Conservation (phyloP, 2,888 invertebrate species). For the Dermolepida albohirtum region DNA sequence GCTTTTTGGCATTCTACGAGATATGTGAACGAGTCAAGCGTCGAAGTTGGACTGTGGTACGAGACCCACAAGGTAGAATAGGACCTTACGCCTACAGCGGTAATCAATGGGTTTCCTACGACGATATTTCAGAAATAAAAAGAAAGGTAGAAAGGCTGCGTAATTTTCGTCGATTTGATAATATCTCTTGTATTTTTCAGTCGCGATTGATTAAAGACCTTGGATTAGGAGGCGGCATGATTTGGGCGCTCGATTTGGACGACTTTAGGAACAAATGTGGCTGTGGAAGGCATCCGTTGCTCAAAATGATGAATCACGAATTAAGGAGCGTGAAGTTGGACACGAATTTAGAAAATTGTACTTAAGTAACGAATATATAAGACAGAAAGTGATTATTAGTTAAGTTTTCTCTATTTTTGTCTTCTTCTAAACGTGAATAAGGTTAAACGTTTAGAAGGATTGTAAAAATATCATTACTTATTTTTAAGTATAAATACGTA, state of each 20-base stretch:
- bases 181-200: slow-evolving; percentile 56
- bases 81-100: slow-evolving; percentile 80
- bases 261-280: slow-evolving; percentile 78
- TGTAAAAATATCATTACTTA: slow-evolving; percentile 40
- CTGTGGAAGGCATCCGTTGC: slow-evolving; percentile 76
- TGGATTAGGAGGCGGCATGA: slow-evolving; percentile 78
- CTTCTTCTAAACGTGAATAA: slow-evolving; percentile 35
- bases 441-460: slow-evolving; percentile 38
- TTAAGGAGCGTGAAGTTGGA: slow-evolving; percentile 63
- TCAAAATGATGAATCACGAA: slow-evolving; percentile 73
- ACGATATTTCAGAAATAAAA: slow-evolving; percentile 75
- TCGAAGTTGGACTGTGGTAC: slow-evolving; percentile 72
- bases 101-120: slow-evolving; percentile 84
- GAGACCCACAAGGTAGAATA: slow-evolving; percentile 72
- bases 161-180: background rate
- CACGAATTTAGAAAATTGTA: slow-evolving; percentile 54
- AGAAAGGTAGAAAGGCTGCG: slow-evolving; percentile 64
- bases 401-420: slow-evolving; percentile 29
- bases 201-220: slow-evolving; percentile 70
- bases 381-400: slow-evolving; percentile 7
- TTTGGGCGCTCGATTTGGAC: slow-evolving; percentile 84
- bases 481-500: slow-evolving; percentile 12
- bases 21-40: slow-evolving; percentile 73
- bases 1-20: slow-evolving; percentile 83
- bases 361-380: slow-evolving; percentile 45